phyloP scores from a whole-genome alignment of 1,140 invertebrate species.

The Popillia japonica region DNA sequence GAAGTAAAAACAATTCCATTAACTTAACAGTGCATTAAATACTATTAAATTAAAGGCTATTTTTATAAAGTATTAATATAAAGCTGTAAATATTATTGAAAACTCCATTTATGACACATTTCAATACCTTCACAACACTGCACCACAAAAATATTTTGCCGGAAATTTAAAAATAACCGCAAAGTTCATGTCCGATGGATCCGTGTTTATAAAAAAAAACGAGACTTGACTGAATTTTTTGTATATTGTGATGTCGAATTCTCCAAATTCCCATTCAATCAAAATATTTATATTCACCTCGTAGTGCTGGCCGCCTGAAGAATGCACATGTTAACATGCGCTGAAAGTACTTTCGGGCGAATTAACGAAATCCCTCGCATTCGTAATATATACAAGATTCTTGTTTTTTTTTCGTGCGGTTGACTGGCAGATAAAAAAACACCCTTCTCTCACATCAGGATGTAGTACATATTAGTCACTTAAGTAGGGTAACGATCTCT shows the following conservation, averaged over 20 bases:
- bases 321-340: constrained; percentile 5
- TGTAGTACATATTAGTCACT: not conserved
- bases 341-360: not conserved
- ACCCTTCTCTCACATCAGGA: not conserved
- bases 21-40: too few relatives aligned
- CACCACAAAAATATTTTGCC: not conserved
- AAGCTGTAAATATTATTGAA: too few relatives aligned
- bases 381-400: not conserved
- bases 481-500: not conserved
- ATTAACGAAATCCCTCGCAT: not conserved
- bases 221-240: not conserved
- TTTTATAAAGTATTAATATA: too few relatives aligned
- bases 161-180: constrained; percentile 7
- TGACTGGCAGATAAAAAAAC: not conserved
- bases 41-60: too few relatives aligned
- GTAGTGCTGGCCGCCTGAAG: not conserved
- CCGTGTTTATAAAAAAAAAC: not conserved
- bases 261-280: constrained; percentile 6
- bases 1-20: too few relatives aligned
- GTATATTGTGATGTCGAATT: constrained; percentile 15
- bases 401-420: not conserved
- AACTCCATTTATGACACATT: not conserved
- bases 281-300: constrained; percentile 19
- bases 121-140: not conserved
- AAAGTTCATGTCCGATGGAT: not conserved